Evolutionary conservation across 2,113 vertebrate genomes (phyloP), one percentile per base, ranked within the genome.

Genomic region (Struthio camelus): DNA sequence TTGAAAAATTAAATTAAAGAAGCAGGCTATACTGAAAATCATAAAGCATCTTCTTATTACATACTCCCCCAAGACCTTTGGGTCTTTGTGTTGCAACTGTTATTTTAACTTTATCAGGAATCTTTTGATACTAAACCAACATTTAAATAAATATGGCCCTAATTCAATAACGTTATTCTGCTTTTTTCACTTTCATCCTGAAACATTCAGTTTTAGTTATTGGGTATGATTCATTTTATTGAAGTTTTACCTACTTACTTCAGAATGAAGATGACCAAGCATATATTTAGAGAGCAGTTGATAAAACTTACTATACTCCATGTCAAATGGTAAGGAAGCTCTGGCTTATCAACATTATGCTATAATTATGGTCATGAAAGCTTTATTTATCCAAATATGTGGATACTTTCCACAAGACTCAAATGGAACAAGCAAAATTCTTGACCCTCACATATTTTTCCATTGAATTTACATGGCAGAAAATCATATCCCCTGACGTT

Each of bases 71-170:
- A n/a, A 81, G 2, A 59, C 30, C 22, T 75, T 62, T 62, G 17
- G 2, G 6, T 64, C 46, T 71, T 66, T 10, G 17, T 20, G 28
- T 44, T 30, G 2, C 1, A 18, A 36, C 1, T 2, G 13, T 10
- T 91, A 51, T 38, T 89, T 89, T 61, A 75, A 18, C 25, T 79
- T 82, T 76, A 77, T 36, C 13, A 67, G 7, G 6, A 50, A 70
- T 67, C 20, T 79, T 86, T 5, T 18, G 67, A 38, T 36, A 81
- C 54, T 59, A 95, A 71, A 40, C 48, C 2, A 2, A 32, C 2
- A 3, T 46, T 92, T 83, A 54, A 58, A 70, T 15, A 84, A 92
- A 44, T 44, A 22, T 0, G 51, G 1, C 1, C 78, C 5, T 66
- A 75, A 14, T 50, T 56, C 42, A 72, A 24, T 8, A 46, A 38